These are phyloP conservation scores for Lordiphosa fenestrarum DNA, from an alignment of 2,888 invertebrate species.

Conservation along the genomic window DNA sequence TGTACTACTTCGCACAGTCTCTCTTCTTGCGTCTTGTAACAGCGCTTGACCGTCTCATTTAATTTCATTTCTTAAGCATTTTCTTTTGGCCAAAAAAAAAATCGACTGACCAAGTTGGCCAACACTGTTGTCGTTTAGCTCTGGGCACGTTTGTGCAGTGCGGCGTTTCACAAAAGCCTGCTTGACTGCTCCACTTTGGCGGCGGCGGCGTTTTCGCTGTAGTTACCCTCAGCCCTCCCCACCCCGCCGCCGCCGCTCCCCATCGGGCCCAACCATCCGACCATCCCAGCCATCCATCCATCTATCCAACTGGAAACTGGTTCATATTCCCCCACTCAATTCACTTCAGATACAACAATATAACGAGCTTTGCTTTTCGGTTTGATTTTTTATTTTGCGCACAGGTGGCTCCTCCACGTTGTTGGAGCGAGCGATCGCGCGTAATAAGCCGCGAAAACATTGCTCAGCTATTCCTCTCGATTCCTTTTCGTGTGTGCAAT, in stretches of 20 bases:
- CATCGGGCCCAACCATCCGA: slow-evolving; percentile 37
- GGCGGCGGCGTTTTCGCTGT: slow-evolving; percentile 31
- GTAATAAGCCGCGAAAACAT: slow-evolving; percentile 79
- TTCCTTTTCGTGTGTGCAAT: slow-evolving; percentile 29
- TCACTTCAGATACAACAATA: slow-evolving; percentile 22
- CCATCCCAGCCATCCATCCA: slow-evolving; percentile 56
- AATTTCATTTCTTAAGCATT: no score
- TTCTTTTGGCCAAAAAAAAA: no score
- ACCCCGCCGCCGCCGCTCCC: neutral
- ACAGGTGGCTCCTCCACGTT: slow-evolving; percentile 58
- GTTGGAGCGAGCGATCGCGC: slow-evolving; percentile 45
- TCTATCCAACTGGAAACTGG: slow-evolving; percentile 53
- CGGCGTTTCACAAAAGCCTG: slow-evolving; percentile 70
- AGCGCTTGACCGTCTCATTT: no score
- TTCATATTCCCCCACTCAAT: slow-evolving; percentile 35
- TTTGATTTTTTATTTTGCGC: slow-evolving; percentile 61
- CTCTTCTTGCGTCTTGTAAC: no score
- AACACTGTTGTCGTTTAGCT: slow-evolving; percentile 2
- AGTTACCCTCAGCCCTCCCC: neutral
- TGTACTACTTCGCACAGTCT: no score
- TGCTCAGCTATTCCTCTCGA: slow-evolving; percentile 60
- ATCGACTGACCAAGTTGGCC: slow-evolving; percentile 1
- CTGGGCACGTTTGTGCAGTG: slow-evolving; percentile 20
- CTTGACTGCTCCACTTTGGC: slow-evolving; percentile 72
- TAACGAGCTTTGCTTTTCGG: slow-evolving; percentile 71